Base-by-base conservation (phyloP, 2,888 invertebrate species). In the Heliconius sara region DNA sequence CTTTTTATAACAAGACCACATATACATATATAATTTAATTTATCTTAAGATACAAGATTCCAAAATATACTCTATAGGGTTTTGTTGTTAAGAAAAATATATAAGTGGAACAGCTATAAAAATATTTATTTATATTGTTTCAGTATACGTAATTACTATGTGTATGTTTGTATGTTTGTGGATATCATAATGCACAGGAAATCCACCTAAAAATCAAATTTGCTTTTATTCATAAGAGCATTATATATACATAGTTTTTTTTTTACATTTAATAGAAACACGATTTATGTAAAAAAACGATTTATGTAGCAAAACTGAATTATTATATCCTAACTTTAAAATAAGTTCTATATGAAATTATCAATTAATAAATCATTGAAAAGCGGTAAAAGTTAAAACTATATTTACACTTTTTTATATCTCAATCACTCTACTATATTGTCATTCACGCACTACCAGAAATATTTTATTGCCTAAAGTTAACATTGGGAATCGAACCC, bases 71-170 rank as follows among this genome's bases (percentile, higher is more conserved):
- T 81, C 65, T 76, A 74, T 79, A 76, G 39, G 39, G 70, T 43
- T 39, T 39, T 34, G 16, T 39, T 39, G 0, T 79, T 70, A 27
- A 67, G 70, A 43, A 78, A 70, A 77, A 63, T 66, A 73, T 75
- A 79, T 75, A 65, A 83, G 87, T 87, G 88, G 87, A 88, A 87
- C 87, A 85, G 87, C 78, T 85, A 79, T 84, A 80, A 84, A 86
- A 84, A 87, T 87, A 86, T 70, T 47, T 79, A 81, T 85, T 65
- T 39, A 60, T 65, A 25, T 66, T 83, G 83, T 79, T 84, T 83
- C 78, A 68, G 74, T 82, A 84, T 84, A 84, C 60, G 57, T 73
- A 73, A 39, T 25, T 39, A 39, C 39, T 73, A 60, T 73, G 39
- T 73, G 60, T 52, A 30, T 22, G 71, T 60, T n/a, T n/a, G 73